Base-by-base conservation (phyloP, 2,797 vertebrate genomes). In the Urophycis tenuis region DNA sequence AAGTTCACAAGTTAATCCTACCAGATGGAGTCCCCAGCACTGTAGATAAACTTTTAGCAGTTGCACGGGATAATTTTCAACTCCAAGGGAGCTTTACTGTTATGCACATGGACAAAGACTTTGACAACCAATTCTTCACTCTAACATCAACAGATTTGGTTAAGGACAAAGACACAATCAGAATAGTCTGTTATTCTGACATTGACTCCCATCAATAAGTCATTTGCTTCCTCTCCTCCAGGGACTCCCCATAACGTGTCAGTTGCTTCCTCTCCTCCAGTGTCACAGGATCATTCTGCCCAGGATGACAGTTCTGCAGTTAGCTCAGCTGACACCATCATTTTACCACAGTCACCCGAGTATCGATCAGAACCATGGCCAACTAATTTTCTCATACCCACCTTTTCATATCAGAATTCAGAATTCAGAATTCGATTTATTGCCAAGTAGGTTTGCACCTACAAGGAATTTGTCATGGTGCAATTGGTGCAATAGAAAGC, bases 281-380 rank as follows among this genome's bases (percentile, higher is more conserved):
- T 74, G 19, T 2, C 84, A 76, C 76, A 76, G 33, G 79, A 78
- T 79, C 70, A 30, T 41, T 83, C 83, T 82, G 7, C 11, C 39
- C 78, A 79, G 74, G 81, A 85, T 84, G 84, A 82, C 35, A 76
- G 29, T 76, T 83, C 76, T 33, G 81, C 80, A n/a, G n/a, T n/a
- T n/a, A n/a, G n/a, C n/a, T n/a, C n/a, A n/a, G n/a, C n/a, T n/a
- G n/a, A n/a, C n/a, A 60, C 85, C 75, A 35, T 35, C 22, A 70
- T 81, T 0, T 78, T 80, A 77, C 70, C 78, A 80, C 74, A 53
- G 41, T 3, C 12, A 75, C 3, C 31, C 78, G 69, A 77, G 30
- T 72, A 71, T 77, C 22, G 71, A 75, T 74, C 81, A 71, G 72
- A 81, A 53, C 41, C 14, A 0, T 84, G 81, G 79, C 83, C 81